These are phyloP conservation scores for Neodiprion virginianus DNA, from an alignment of 1,140 invertebrate genomes.

Conservation along the genomic window DNA sequence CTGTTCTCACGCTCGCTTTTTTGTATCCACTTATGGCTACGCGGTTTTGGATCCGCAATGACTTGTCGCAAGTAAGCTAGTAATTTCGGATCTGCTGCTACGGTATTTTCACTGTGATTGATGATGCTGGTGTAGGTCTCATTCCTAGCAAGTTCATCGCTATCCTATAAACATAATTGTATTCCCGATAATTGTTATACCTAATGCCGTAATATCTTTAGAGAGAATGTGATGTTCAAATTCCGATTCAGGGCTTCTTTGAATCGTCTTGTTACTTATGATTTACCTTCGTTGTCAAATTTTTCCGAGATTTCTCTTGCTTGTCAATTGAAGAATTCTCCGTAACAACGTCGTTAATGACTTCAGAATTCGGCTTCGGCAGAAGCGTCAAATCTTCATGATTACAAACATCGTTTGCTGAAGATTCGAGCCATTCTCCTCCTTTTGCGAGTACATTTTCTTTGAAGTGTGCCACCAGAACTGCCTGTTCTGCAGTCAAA, in stretches of 20 bases:
- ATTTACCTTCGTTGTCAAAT: constrained; percentile 67
- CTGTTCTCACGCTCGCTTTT: constrained; percentile 71
- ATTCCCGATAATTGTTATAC: too few species aligned
- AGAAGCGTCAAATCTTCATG: constrained; percentile 53
- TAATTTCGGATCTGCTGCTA: constrained; percentile 70
- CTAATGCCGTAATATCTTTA: too few species aligned
- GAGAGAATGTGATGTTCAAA: too few species aligned
- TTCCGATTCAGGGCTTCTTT: too few species aligned
- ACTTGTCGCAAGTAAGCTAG: constrained; percentile 63
- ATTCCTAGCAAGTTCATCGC: constrained; percentile 64
- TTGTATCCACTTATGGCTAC: constrained; percentile 80
- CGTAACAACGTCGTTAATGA: constrained; percentile 85
- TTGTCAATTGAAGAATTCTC: constrained; percentile 89
- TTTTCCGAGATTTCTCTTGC: constrained; percentile 72
- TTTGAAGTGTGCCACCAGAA: constrained; percentile 74
- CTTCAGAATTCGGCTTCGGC: constrained; percentile 74
- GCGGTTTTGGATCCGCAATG: constrained; percentile 67
- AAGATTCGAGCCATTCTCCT: constrained; percentile 73
- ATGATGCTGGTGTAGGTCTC: constrained; percentile 84
- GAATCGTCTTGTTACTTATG: too few species aligned
- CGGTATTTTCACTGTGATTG: constrained; percentile 80
- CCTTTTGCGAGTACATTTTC: constrained; percentile 64
- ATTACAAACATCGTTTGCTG: constrained; percentile 77
- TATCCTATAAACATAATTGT: too few species aligned
- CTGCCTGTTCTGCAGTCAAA: constrained; percentile 82